These are phyloP conservation scores for Semaprochilodus insignis DNA, from an alignment of 2,797 vertebrate genomes.

Conservation along the genomic window DNA sequence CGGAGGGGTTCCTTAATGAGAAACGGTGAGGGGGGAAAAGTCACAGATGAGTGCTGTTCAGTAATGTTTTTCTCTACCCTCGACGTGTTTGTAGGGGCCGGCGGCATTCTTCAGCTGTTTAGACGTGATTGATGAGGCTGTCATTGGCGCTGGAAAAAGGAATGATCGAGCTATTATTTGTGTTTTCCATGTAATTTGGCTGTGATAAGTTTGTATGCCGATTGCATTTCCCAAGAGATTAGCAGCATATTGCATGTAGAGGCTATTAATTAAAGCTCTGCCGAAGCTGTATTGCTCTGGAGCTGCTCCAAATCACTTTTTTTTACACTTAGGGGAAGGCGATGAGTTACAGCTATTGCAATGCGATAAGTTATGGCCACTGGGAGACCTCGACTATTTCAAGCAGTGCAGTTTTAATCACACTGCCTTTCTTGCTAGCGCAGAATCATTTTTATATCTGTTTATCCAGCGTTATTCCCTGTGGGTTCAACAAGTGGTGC, in stretches of 20 bases:
- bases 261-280: conserved; percentile 66
- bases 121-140: conserved; percentile 79
- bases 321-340: background rate
- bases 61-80: conserved; percentile 49
- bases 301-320: conserved; percentile 44
- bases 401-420: conserved; percentile 22
- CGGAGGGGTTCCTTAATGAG: conserved; percentile 35
- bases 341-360: background rate
- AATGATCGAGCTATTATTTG: conserved; percentile 79
- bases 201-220: conserved; percentile 64
- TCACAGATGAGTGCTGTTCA: conserved; percentile 23
- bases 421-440: background rate
- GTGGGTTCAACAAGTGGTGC: conserved; percentile 8
- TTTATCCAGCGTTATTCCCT: conserved; percentile 14
- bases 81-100: conserved; percentile 39
- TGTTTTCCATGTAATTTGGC: conserved; percentile 73
- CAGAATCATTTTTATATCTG: conserved; percentile 21
- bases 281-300: conserved; percentile 24
- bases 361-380: background rate
- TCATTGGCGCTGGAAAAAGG: conserved; percentile 67
- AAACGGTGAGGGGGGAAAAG: conserved; percentile 60
- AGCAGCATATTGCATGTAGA: conserved; percentile 66
- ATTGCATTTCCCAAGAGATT: conserved; percentile 73
- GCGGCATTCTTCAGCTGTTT: conserved; percentile 73
- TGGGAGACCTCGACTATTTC: conserved; percentile 2